Base-by-base conservation (phyloP, 2,113 vertebrate genomes). In the Rhodinocichla rosea region DNA sequence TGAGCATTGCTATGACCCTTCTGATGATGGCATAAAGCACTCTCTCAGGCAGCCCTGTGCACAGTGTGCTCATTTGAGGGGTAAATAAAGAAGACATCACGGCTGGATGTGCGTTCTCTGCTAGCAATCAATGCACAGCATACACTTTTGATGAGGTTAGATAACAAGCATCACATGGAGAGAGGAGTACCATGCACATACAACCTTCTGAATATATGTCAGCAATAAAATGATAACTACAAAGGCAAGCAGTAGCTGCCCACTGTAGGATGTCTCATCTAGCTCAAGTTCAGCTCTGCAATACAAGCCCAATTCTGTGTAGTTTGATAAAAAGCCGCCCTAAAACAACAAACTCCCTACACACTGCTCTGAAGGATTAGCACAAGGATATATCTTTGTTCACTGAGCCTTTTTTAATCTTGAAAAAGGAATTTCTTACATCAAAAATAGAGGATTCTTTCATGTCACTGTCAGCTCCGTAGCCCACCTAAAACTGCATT, bases 381-480 rank as follows among this genome's bases (percentile, higher is more conserved):
- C 89, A 82, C 32, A 86, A 92, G 56, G 87, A 85, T 90, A n/a
- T 47, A 74, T 93, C 90, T 94, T 95, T 92, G 81, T 91, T 89
- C 90, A 39, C 14, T 18, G 64, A 81, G 42, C 45, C 55, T 63
- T 87, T 94, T 89, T 90, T 23, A 70, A 49, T 70, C 79, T 79
- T 8, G 8, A 83, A 83, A 92, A 90, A 74, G 85, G 80, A 87
- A 39, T 32, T 94, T 93, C 77, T 84, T 63, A 47, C 64, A 96
- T 94, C 57, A 94, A 95, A 96, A 97, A 83, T 56, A 84, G 88
- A 87, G 79, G 83, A 84, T 85, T 85, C 93, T 97, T 97, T 96
- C 90, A 95, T 94, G 94, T 96, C 92, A 63, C 86, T 82, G 90
- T 95, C 94, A 96, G 45, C 65, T 82, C 65, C 0, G 0, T 17